Evolutionary conservation across 2,888 invertebrate species (phyloP), one percentile per base, ranked within the genome.

Genomic region (Drosophila leonis): DNA sequence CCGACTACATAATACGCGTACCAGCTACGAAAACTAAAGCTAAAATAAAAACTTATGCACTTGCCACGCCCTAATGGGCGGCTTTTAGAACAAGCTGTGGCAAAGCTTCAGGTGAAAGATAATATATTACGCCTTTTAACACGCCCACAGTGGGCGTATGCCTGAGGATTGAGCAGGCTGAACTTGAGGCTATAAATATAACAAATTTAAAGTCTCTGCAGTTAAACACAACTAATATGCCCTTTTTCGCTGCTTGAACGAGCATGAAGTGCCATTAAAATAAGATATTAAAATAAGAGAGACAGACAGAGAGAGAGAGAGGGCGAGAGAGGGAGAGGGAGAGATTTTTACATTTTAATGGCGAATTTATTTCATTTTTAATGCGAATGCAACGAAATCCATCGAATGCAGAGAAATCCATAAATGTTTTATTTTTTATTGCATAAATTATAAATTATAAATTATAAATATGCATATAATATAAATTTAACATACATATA

Each of bases 321-420:
- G 42, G 20, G 42, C 5, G 20, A 42, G 24, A 12, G 10, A 41
- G 41, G 18, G 18, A 24, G 20, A 42, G 42, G 0, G 20, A 2
- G n/a, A 3, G 29, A 31, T 49, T 33, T 33, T 49, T 49, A 49
- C 49, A 49, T 49, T 49, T 33, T 49, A 33, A 49, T 33, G 49
- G 20, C 8, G 31, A 18, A 13, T 33, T 49, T 31, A 31, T 49
- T 24, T 49, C n/a, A 7, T 12, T 49, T 49, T 49, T 12, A 31
- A 31, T 18, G 29, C 31, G 18, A 49, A 6, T 31, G 18, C 48
- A 31, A 29, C 9, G n/a, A n/a, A n/a, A n/a, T n/a, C n/a, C n/a
- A n/a, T n/a, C n/a, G n/a, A n/a, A n/a, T 31, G 29, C 10, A 12
- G 18, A 1, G 18, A 13, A 31, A 49, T 49, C 18, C 31, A 33